These are phyloP conservation scores for Lasioglossum lativentre DNA, from an alignment of 2,888 invertebrate species.

Conservation along the genomic window DNA sequence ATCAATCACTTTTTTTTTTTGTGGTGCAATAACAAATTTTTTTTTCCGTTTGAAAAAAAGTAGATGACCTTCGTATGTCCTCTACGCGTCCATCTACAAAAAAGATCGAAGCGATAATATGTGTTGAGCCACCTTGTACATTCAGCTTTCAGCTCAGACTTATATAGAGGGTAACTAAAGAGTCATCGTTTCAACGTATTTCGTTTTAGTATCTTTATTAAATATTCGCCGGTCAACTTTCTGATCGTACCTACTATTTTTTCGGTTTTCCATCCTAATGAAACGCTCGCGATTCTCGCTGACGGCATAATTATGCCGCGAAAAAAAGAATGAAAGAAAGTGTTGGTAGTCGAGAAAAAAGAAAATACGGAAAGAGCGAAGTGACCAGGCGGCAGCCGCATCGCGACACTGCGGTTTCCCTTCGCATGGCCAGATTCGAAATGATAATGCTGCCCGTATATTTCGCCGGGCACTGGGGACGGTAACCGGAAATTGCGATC, in stretches of 20 bases:
- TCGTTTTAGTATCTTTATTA: neutral
- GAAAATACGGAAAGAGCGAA: neutral
- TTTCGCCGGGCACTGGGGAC: slow-evolving; percentile 42
- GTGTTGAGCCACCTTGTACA: too few relatives aligned
- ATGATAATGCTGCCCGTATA: slow-evolving; percentile 54
- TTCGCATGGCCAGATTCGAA: slow-evolving; percentile 38
- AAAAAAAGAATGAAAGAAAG: neutral
- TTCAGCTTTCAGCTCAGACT: too few relatives aligned
- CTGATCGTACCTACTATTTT: too few relatives aligned
- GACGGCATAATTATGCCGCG: slow-evolving; percentile 35
- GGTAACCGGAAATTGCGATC: slow-evolving; percentile 66
- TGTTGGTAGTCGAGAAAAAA: neutral
- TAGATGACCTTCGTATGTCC: too few relatives aligned
- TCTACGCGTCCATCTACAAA: too few relatives aligned
- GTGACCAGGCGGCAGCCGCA: neutral
- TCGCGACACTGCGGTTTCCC: slow-evolving; percentile 43
- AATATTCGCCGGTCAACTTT: neutral
- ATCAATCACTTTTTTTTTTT: too few relatives aligned
- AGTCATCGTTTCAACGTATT: neutral
- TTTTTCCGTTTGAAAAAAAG: too few relatives aligned
- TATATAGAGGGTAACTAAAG: neutral
- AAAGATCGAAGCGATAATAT: too few relatives aligned
- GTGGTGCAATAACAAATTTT: too few relatives aligned
- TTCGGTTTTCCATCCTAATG: slow-evolving; percentile 19
- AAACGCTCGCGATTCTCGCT: slow-evolving; percentile 22